Conservation (phyloP, 2,113 vertebrate genomes). For the Carettochelys insculpta region DNA sequence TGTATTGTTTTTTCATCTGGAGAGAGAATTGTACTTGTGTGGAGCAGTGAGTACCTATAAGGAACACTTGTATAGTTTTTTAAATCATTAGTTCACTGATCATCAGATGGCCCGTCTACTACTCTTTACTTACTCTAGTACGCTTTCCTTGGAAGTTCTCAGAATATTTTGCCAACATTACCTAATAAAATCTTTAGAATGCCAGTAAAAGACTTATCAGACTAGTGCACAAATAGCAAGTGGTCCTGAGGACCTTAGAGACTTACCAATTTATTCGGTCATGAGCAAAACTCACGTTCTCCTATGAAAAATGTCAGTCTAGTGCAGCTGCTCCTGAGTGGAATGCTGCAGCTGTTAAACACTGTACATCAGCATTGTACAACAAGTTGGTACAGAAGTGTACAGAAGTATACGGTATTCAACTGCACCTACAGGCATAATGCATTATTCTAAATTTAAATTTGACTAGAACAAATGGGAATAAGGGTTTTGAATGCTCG, state of each 20-base stretch:
- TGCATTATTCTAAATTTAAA: not conserved
- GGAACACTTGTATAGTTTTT: not conserved
- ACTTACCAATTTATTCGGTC: no score
- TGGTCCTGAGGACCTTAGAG: no score
- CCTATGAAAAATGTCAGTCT: no score
- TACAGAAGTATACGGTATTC: not conserved
- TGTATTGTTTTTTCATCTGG: not conserved
- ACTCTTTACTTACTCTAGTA: not conserved
- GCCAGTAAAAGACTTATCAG: not conserved
- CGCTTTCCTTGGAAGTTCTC: not conserved
- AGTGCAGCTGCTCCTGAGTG: not conserved
- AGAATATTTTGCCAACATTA: not conserved
- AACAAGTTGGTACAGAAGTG: not conserved
- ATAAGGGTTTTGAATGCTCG: not conserved
- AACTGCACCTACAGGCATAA: not conserved
- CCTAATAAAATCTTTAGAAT: not conserved
- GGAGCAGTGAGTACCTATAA: not conserved
- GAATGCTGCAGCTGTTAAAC: fast-evolving
- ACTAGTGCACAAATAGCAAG: no score
- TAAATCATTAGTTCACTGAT: not conserved
- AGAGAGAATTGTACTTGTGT: not conserved
- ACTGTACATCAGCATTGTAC: fast-evolving
- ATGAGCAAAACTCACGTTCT: no score
- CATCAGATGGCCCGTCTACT: not conserved
- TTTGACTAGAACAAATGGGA: not conserved